Conservation (phyloP, 2,888 invertebrate species). For the Coremacera marginata region DNA sequence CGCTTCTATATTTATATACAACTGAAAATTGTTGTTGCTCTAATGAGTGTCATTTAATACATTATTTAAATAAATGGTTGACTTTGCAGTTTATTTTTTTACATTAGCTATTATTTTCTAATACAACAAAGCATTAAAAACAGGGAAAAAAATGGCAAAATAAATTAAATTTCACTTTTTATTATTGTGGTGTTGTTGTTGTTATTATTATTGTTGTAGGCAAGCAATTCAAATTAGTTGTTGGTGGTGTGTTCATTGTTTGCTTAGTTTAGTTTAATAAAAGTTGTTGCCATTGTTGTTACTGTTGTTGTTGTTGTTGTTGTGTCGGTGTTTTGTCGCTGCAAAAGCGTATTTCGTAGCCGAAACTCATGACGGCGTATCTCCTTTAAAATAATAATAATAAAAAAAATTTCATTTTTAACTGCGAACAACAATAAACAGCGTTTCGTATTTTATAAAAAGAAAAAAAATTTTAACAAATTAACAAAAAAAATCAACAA, state of each 20-base stretch:
- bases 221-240: conserved; percentile 12
- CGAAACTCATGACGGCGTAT: conserved; percentile 25
- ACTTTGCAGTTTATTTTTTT: too few species aligned
- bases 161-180: conserved; percentile 24
- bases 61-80: too few species aligned
- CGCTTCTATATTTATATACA: too few species aligned
- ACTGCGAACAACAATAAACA: neutral
- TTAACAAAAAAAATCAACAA: conserved; percentile 1
- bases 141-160: neutral
- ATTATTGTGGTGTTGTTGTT: conserved; percentile 34
- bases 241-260: conserved; percentile 7
- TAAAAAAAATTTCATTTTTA: conserved; percentile 21
- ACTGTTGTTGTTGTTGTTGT: conserved; percentile 28
- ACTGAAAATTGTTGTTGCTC: too few species aligned
- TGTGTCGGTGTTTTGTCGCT: conserved; percentile 35
- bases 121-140: conserved; percentile 9
- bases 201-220: conserved; percentile 10
- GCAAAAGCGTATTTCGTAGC: conserved; percentile 2
- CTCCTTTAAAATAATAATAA: conserved; percentile 21
- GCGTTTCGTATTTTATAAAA: neutral
- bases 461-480: neutral
- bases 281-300: conserved; percentile 27
- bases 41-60: too few species aligned
- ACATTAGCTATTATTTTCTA: neutral
- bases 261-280: neutral